phyloP scores from a whole-genome alignment of 2,888 invertebrate species.

The Apomyelois bistriatella region DNA sequence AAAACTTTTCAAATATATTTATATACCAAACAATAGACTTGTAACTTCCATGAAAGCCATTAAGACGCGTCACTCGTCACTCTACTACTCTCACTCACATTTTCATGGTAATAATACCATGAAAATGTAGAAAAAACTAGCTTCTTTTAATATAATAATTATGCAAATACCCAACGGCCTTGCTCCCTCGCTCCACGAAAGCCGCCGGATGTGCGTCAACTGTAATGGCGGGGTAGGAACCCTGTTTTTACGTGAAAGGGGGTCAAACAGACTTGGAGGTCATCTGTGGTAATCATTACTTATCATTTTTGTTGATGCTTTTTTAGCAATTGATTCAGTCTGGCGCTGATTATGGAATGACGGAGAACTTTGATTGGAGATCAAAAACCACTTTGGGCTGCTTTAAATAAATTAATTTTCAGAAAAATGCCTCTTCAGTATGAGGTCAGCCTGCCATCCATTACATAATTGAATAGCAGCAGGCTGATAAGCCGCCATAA shows the following conservation, averaged over 20 bases:
- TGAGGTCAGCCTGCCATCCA: background rate
- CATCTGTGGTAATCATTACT: background rate
- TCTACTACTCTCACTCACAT: too few species aligned
- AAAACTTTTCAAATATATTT: too few species aligned
- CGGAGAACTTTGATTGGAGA: too few species aligned
- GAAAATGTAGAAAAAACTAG: background rate
- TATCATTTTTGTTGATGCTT: background rate
- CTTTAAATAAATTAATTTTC: too few species aligned
- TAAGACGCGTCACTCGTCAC: too few species aligned
- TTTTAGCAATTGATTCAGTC: too few species aligned
- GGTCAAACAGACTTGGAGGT: constrained; percentile 1
- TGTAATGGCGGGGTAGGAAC: constrained; percentile 16
- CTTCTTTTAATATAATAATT: background rate
- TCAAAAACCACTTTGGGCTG: too few species aligned
- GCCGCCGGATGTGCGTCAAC: constrained; percentile 16
- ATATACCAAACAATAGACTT: too few species aligned
- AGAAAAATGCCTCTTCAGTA: background rate
- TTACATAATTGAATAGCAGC: background rate
- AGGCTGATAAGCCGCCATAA: background rate
- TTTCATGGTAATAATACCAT: background rate
- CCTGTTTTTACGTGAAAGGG: background rate
- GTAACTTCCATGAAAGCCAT: too few species aligned
- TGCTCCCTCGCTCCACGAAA: constrained; percentile 8
- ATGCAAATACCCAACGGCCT: constrained; percentile 1
- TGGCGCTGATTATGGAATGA: too few species aligned